Evolutionary conservation across 2,797 vertebrate species (phyloP), one percentile per base, ranked within the genome.

Genomic region (Sebastes miniatus): DNA sequence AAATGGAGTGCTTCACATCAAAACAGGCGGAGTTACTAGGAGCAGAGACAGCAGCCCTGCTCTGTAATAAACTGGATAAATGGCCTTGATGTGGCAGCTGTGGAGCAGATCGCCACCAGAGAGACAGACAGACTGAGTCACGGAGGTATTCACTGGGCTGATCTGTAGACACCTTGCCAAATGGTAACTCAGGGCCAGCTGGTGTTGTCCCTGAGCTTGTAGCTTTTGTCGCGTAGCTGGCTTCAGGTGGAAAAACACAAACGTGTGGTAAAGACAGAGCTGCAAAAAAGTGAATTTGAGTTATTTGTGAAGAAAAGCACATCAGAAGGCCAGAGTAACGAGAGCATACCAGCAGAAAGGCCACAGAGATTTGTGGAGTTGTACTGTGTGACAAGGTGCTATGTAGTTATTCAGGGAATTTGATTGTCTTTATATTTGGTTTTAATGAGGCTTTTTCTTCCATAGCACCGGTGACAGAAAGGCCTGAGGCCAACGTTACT

Each of bases 91-190:
- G 62, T 72, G 76, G 76, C 83, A 83, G 83, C 87, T 82, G 83
- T 56, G 62, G 71, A 29, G 64, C 72, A 80, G 81, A 83, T 76
- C 80, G 10, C n/a, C 71, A 77, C 65, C 84, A 79, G 56, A 73
- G 12, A 62, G 47, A 3, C 25, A 58, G 36, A 29, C 64, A 78
- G 66, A 59, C 71, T 31, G 36, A 69, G 79, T 83, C 76, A 83
- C 81, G n/a, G 32, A 57, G 39, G 72, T 32, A 65, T 77, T 76
- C 75, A 63, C 34, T 4, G 20, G 59, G 68, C 50, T 85, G 57
- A 79, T 79, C 80, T 81, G 22, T 7, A 76, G 22, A 87, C 77
- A 79, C 76, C 66, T 66, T 57, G 83, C 88, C 88, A 90, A 90
- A 89, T 89, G 90, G 83, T 58, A 63, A 70, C 56, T 63, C 10